Evolutionary conservation across 2,113 vertebrate genomes (phyloP), one percentile per base, ranked within the genome.

Genomic region (Craseonycteris thonglongyai): DNA sequence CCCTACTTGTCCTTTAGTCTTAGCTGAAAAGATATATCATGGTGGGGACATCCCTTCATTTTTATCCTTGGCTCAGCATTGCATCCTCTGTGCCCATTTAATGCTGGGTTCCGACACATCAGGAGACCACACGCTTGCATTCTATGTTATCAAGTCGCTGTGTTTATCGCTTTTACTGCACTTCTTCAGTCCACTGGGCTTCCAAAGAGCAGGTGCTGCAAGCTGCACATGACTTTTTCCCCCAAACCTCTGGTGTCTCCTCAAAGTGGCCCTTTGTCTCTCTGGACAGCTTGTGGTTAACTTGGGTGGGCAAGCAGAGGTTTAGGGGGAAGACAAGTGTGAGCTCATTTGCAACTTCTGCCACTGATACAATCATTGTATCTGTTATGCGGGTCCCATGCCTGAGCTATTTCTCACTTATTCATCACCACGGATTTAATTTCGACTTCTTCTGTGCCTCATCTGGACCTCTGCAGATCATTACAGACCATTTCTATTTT

Each of bases 301-400:
- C 28, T 65, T 86, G 40, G 2, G 18, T 58, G 85, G 45, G n/a
- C 16, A 69, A 83, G 71, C 19, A 65, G 45, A 94, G 28, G 19
- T 40, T 91, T 42, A 16, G 54, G 63, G 35, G 54, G 54, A 30
- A 88, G 40, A 38, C 21, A 28, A 49, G 5, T 16, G 22, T 35
- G 47, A 24, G n/a, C 7, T 16, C 30, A 5, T 14, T 3, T 7
- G 4, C 42, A 1, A 14, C 30, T 22, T 63, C n/a, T 75, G 42
- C 24, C 28, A n/a, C n/a, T n/a, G n/a, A n/a, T n/a, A n/a, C n/a
- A n/a, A n/a, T 49, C 7, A 0, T 8, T 33, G 14, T 54, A 5
- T 47, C 10, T 42, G 19, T 21, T 30, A 2, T 3, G 4, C n/a
- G 1, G 79, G 42, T 7, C 21, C 22, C 10, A 1, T 3, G 9